These are phyloP conservation scores for Brenthis daphne DNA, from an alignment of 2,888 invertebrate genomes.

Conservation along the genomic window DNA sequence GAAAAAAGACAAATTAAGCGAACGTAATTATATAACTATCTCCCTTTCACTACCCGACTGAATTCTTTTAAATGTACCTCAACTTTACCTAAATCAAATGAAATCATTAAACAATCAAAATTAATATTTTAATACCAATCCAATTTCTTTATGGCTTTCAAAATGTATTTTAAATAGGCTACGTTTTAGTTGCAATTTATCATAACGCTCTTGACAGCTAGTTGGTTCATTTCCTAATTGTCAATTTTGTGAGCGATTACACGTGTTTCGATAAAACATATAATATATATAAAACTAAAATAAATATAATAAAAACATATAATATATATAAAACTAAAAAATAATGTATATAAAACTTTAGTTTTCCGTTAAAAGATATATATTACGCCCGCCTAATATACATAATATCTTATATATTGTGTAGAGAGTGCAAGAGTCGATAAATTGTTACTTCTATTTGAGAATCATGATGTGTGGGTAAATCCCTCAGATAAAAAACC, in stretches of 20 bases:
- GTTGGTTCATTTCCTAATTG: neutral
- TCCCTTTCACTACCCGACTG: slow-evolving; percentile 1
- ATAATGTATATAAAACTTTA: neutral
- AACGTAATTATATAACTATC: slow-evolving; percentile 40
- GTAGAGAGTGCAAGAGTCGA: no score
- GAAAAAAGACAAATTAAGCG: slow-evolving; percentile 53
- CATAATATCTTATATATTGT: no score
- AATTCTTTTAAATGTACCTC: slow-evolving; percentile 7
- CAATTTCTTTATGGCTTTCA: no score
- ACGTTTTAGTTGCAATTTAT: neutral
- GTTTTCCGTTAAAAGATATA: neutral
- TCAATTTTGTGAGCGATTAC: neutral
- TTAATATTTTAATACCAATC: no score
- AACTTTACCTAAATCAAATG: neutral
- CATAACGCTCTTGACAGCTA: neutral
- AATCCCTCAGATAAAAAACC: no score
- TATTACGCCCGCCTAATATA: slow-evolving; percentile 1
- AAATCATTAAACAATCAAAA: no score
- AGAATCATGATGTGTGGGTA: no score
- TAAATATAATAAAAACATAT: no score
- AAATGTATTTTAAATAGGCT: neutral
- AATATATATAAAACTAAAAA: no score
- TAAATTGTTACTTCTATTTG: no score
- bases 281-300: neutral
- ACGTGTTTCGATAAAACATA: neutral